Conservation (phyloP, 2,797 vertebrate species). For the Enteromius paludinosus region DNA sequence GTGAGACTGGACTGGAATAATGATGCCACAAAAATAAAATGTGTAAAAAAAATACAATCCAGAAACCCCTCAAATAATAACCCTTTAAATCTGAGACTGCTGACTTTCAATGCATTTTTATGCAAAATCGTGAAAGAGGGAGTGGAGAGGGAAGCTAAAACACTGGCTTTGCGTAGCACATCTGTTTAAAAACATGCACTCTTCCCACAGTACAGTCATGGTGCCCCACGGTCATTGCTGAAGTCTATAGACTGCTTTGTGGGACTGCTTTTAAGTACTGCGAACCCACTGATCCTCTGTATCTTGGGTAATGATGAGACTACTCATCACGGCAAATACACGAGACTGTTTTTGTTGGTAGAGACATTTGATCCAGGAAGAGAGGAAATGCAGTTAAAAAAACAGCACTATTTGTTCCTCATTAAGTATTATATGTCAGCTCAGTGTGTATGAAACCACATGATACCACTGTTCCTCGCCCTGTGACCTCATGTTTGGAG, state of each 20-base stretch:
- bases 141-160: neutral
- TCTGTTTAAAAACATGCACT: conserved; percentile 10
- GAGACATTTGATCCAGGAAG: conserved; percentile 58
- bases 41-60: neutral
- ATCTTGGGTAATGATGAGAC: conserved; percentile 46
- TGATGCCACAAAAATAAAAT: neutral
- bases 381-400: conserved; percentile 62
- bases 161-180: neutral
- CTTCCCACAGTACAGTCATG: conserved; percentile 36
- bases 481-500: conserved; percentile 68
- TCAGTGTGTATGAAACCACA: conserved; percentile 61
- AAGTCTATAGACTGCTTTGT: conserved; percentile 41
- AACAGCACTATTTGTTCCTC: conserved; percentile 66
- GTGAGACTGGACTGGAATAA: neutral
- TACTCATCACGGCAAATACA: conserved; percentile 61
- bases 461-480: conserved; percentile 67
- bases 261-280: conserved; percentile 30
- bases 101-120: neutral
- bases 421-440: conserved; percentile 65
- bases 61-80: neutral
- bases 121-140: neutral
- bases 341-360: conserved; percentile 63
- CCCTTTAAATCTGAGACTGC: neutral
- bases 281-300: conserved; percentile 26
- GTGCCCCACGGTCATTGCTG: conserved; percentile 39